Evolutionary conservation across 1,140 invertebrate genomes (phyloP), one percentile per base, ranked within the genome.

Genomic region (Archivesica marissinica): DNA sequence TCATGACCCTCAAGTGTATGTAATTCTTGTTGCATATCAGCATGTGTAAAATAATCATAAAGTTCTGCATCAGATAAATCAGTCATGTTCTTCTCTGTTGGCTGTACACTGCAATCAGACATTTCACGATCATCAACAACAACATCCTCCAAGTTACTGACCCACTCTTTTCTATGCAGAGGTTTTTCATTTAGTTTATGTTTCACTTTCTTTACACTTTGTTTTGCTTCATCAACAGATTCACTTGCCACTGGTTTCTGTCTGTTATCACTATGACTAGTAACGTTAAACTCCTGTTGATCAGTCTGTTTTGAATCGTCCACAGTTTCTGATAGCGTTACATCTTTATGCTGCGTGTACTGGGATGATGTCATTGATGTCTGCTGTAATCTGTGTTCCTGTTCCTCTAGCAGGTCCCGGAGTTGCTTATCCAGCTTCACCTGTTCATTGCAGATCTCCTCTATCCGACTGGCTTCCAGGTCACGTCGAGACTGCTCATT

Each of bases 401-500:
- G 86, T 80, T 88, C 80, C 44, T 88, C 87, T 7, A 90, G 70
- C n/a, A 88, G 66, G 9, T 86, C 41, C 3, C 75, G 66, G 17
- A 90, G 75, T 25, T 87, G 84, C 13, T 80, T 50, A 66, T 88
- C 89, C 0, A 88, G 70, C 28, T 64, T 80, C 20, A 82, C 56
- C 41, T 88, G 87, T 64, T 90, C 70, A 47, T 82, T 64, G 25
- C 64, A 68, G 0, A 90, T 15, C 20, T 87, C 87, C 41, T 76
- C 61, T 15, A 72, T 70, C 28, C 86, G 61, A 33, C 68, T 74
- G 0, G 64, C 86, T 41, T 87, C 86, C 52, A 61, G 74, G 30
- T 90, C 89, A 47, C 89, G 68, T 20, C 59, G 72, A 38, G 50
- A 66, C 70, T 90, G 87, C 72, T 85, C 66, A n/a, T 84, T 50